Conservation (phyloP, 2,888 invertebrate genomes). For the Thysanoteuthis rhombus region DNA sequence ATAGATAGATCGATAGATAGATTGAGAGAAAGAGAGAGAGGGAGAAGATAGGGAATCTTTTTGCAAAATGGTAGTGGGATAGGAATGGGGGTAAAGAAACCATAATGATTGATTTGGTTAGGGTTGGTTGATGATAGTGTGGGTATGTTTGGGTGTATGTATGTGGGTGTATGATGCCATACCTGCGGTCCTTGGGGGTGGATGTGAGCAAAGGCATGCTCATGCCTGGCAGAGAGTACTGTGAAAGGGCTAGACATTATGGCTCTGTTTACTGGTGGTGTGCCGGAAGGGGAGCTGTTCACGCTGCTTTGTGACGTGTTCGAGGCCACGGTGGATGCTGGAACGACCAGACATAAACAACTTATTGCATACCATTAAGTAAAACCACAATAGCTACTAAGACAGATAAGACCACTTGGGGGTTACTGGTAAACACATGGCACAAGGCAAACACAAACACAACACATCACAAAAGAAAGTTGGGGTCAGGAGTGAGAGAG, state of each 20-base stretch:
- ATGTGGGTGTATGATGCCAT: constrained; percentile 37
- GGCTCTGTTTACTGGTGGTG: constrained; percentile 65
- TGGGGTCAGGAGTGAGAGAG: background rate
- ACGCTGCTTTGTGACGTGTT: constrained; percentile 37
- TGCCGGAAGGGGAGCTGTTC: constrained; percentile 56
- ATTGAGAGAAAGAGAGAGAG: background rate
- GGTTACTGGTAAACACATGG: background rate
- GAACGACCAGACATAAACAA: constrained; percentile 29
- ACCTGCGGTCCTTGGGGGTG: constrained; percentile 78
- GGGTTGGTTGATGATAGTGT: background rate
- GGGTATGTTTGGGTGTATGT: background rate
- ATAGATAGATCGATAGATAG: too few species aligned
- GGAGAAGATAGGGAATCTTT: background rate
- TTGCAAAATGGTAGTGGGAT: background rate
- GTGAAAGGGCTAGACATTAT: constrained; percentile 69
- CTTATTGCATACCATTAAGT: constrained; percentile 30
- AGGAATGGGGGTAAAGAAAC: background rate
- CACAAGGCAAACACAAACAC: background rate
- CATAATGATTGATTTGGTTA: constrained; percentile 16
- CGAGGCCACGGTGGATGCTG: constrained; percentile 30
- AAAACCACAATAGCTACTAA: constrained; percentile 12
- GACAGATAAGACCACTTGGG: constrained; percentile 12
- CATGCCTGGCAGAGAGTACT: constrained; percentile 68
- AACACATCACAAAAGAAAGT: background rate
- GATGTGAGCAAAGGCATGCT: constrained; percentile 91